A percentile compares a stretch with the other conserved stretches of the same genome.
phyloP scores from a whole-genome alignment of 2,797 vertebrate genomes.

The Platyrinchus mystaceus region DNA sequence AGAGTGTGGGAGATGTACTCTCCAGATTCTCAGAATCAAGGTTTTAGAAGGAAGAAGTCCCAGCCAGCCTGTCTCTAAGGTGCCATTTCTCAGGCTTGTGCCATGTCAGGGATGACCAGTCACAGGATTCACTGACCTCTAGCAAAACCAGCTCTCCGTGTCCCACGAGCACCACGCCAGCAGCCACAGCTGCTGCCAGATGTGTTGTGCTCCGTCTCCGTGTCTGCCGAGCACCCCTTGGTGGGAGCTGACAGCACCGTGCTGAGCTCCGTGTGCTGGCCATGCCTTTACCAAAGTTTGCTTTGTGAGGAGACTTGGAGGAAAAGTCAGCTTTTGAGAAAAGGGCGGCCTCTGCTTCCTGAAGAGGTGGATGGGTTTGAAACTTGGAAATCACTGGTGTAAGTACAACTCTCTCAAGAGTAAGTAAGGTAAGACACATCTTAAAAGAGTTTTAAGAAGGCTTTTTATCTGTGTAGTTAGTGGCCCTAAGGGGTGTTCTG shows the following conservation, averaged over 20 bases:
- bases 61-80: neutral
- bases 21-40: rapidly evolving
- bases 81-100: neutral
- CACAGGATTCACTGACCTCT: rapidly evolving
- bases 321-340: neutral
- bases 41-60: neutral
- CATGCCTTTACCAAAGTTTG: neutral
- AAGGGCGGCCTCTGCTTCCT: neutral
- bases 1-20: rapidly evolving
- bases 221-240: rapidly evolving
- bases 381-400: neutral
- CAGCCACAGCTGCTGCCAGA: neutral
- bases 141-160: rapidly evolving
- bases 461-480: neutral
- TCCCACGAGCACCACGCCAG: too few species aligned
- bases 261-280: neutral
- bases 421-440: neutral
- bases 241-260: rapidly evolving
- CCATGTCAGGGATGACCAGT: rapidly evolving
- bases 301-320: neutral
- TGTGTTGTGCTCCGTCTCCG: rapidly evolving
- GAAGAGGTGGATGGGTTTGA: neutral
- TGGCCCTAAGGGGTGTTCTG: neutral
- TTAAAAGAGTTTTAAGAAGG: neutral
- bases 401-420: neutral